Evolutionary conservation across 1,140 invertebrate species (phyloP), one percentile per base, ranked within the genome.

Genomic region (Diabrotica undecimpunctata): DNA sequence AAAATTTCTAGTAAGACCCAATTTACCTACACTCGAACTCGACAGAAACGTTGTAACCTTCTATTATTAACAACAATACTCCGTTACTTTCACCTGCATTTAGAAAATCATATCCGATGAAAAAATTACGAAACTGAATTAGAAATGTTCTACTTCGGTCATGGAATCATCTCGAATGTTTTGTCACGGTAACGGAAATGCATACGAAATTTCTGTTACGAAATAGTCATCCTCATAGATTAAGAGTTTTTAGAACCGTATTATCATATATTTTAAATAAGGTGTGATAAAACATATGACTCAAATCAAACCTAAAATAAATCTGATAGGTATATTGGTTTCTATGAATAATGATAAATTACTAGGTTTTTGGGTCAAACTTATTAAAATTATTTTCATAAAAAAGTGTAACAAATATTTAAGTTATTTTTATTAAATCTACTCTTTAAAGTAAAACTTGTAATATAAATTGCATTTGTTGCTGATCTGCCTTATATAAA

Each of bases 51-150:
- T 37, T 57, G 38, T 38, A 57, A 57, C 38, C 55, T 57, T 37
- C 35, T 37, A 57, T 57, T 57, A 57, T 57, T 57, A 57, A 57
- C 55, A 57, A 57, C 37, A 37, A 25, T 57, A 5, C 7, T 7
- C 25, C 55, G 55, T 37, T 57, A 57, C 55, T 57, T 57, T 57
- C 55, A 57, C 55, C 55, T 57, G 55, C 55, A 41, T 57, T 57
- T 57, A 57, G 55, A 57, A 57, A 57, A 57, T 57, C 55, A 35
- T 57, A 57, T 25, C 36, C 55, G 37, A n/a, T 57, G 55, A 25
- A 57, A 57, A 57, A 57, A 57, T 57, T 57, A 57, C 55, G 55
- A 57, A 57, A 57, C 41, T 57, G 36, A 57, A 57, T 57, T 57
- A 57, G 55, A 57, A 57, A 57, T 57, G 55, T 57, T 37, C 55